Percentiles rank a stretch among this genome's conserved stretches.
phyloP scores from a whole-genome alignment of 2,113 vertebrate genomes.

The Misgurnus mizolepis region DNA sequence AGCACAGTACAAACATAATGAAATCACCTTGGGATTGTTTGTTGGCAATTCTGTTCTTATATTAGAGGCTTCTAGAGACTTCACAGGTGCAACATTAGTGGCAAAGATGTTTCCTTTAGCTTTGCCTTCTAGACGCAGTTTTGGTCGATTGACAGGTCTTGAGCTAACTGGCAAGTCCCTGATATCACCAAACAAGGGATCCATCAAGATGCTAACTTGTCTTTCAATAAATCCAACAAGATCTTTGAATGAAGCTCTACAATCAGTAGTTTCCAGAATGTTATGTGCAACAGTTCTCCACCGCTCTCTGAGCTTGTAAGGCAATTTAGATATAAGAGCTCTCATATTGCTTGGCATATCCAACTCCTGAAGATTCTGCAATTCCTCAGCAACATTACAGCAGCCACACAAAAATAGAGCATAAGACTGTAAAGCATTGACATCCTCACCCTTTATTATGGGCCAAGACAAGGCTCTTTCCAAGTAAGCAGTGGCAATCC shows the following conservation, averaged over 20 bases:
- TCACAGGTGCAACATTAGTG: background rate
- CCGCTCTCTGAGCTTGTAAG: too few relatives aligned
- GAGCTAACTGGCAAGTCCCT: too few relatives aligned
- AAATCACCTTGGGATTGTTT: background rate
- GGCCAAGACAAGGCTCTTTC: constrained; percentile 25
- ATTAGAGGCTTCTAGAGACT: background rate
- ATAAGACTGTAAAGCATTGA: constrained; percentile 13
- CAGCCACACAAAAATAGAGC: constrained; percentile 21
- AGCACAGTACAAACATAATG: too few relatives aligned
- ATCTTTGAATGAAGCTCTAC: too few relatives aligned
- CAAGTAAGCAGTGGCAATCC: constrained; percentile 10
- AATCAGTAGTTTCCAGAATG: too few relatives aligned
- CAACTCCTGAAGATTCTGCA: constrained; percentile 16
- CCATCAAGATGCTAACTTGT: too few relatives aligned
- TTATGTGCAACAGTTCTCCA: too few relatives aligned
- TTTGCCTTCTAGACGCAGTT: background rate
- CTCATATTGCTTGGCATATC: constrained; percentile 11
- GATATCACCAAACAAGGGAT: too few relatives aligned
- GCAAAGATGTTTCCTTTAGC: background rate
- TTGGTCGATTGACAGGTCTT: background rate
- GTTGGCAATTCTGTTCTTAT: background rate
- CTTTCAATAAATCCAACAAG: too few relatives aligned
- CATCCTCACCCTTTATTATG: constrained; percentile 21
- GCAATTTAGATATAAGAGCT: background rate
- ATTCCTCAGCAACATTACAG: constrained; percentile 18